Evolutionary conservation across 2,113 vertebrate species (phyloP).

Genomic region (Danionella cerebrum): DNA sequence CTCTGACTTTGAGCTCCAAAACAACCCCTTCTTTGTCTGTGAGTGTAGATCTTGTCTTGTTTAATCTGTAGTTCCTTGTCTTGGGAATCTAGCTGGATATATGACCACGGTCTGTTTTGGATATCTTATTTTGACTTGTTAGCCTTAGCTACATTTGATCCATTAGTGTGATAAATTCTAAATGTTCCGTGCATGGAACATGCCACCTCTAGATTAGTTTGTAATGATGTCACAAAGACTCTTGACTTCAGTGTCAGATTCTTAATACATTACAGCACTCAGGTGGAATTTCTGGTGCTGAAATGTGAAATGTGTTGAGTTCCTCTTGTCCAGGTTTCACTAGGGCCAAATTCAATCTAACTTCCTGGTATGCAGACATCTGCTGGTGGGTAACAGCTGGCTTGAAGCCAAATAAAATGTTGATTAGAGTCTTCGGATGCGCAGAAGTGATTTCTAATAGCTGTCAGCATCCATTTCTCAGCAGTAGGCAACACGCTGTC

Average conservation of each 20-base stretch:
- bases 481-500: conserved; percentile 21
- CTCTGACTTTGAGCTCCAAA: too few relatives aligned
- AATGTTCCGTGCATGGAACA: too few relatives aligned
- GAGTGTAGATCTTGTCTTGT: too few relatives aligned
- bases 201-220: too few relatives aligned
- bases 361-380: conserved; percentile 5
- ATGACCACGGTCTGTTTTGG: too few relatives aligned
- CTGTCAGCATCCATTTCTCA: conserved; percentile 33
- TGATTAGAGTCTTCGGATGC: conserved; percentile 49
- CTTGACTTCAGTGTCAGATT: background rate
- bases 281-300: background rate
- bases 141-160: background rate
- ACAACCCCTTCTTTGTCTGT: too few relatives aligned
- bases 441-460: conserved; percentile 48
- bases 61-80: too few relatives aligned
- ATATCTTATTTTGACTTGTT: too few relatives aligned
- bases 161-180: too few relatives aligned
- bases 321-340: background rate
- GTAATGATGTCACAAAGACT: too few relatives aligned
- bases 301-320: background rate
- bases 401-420: conserved; percentile 38
- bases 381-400: conserved; percentile 41
- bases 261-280: background rate
- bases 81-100: too few relatives aligned
- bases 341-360: background rate